Evolutionary conservation across 2,888 invertebrate genomes (phyloP).

Genomic region (Diploptera punctata): DNA sequence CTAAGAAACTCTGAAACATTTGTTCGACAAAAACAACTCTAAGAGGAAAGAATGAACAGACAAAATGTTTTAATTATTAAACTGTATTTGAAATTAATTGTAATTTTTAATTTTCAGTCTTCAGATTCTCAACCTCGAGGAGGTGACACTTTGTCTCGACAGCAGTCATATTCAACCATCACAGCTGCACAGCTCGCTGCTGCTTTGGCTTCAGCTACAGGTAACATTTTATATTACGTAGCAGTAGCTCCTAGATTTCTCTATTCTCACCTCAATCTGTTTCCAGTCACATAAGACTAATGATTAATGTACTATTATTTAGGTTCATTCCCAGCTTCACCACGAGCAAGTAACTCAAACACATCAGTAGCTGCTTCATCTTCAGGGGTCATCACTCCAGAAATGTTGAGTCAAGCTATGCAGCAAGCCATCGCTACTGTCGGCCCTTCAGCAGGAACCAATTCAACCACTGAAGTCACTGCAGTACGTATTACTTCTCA

Average conservation of each 20-base stretch:
- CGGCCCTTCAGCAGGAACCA: slow-evolving; percentile 53
- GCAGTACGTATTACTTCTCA: background rate
- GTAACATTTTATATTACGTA: slow-evolving; percentile 10
- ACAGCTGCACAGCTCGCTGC: slow-evolving; percentile 78
- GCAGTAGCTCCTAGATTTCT: too few relatives aligned
- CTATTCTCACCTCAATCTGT: too few relatives aligned
- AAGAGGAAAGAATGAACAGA: too few relatives aligned
- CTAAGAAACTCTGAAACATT: too few relatives aligned
- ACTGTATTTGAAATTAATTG: too few relatives aligned
- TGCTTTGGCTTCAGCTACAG: slow-evolving; percentile 69
- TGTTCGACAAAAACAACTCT: too few relatives aligned
- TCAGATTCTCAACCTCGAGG: slow-evolving; percentile 54
- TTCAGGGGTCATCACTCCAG: slow-evolving; percentile 68
- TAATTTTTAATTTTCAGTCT: slow-evolving; percentile 50
- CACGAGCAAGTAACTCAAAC: slow-evolving; percentile 39
- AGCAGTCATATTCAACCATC: slow-evolving; percentile 58
- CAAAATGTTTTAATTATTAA: too few relatives aligned
- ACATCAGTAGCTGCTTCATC: slow-evolving; percentile 43
- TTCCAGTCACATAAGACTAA: too few relatives aligned
- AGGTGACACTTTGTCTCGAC: slow-evolving; percentile 44
- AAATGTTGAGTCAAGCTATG: slow-evolving; percentile 82
- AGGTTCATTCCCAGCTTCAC: slow-evolving; percentile 46
- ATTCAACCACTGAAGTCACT: slow-evolving; percentile 32
- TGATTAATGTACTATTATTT: too few relatives aligned
- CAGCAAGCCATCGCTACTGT: slow-evolving; percentile 64